Percentiles rank a stretch among this genome's conserved stretches.
phyloP scores from a whole-genome alignment of 2,797 vertebrate species.

The Champsocephalus esox region DNA sequence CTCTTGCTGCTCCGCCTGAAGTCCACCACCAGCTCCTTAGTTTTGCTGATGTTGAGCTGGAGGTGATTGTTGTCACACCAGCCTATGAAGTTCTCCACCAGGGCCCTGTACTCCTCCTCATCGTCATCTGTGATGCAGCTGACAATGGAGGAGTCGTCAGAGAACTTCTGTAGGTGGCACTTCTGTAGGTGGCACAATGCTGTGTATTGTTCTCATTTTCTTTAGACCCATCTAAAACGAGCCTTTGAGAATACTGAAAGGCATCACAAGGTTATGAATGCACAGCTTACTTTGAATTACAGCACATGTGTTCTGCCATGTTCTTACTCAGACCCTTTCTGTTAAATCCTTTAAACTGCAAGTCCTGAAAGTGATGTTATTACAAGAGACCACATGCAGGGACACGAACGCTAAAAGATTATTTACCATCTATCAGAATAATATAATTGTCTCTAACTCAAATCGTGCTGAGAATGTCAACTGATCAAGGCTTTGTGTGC shows the following conservation, averaged over 20 bases:
- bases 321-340: background rate
- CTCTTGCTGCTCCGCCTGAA: too few relatives aligned
- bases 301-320: background rate
- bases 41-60: too few relatives aligned
- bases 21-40: too few relatives aligned
- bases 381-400: background rate
- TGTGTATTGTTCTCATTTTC: too few relatives aligned
- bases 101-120: too few relatives aligned
- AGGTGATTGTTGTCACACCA: too few relatives aligned
- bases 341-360: background rate
- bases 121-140: too few relatives aligned
- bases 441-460: background rate
- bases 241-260: background rate
- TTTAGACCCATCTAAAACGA: too few relatives aligned
- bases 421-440: background rate
- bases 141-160: too few relatives aligned
- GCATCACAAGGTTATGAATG: background rate
- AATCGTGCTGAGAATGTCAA: background rate
- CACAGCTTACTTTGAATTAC: background rate
- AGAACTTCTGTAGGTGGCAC: too few relatives aligned
- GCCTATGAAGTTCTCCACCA: too few relatives aligned
- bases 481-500: background rate
- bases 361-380: background rate
- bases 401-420: background rate
- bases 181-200: too few relatives aligned